These are phyloP conservation scores for Hypotaenidia philippensis DNA, from an alignment of 2,797 vertebrate genomes.

Conservation along the genomic window DNA sequence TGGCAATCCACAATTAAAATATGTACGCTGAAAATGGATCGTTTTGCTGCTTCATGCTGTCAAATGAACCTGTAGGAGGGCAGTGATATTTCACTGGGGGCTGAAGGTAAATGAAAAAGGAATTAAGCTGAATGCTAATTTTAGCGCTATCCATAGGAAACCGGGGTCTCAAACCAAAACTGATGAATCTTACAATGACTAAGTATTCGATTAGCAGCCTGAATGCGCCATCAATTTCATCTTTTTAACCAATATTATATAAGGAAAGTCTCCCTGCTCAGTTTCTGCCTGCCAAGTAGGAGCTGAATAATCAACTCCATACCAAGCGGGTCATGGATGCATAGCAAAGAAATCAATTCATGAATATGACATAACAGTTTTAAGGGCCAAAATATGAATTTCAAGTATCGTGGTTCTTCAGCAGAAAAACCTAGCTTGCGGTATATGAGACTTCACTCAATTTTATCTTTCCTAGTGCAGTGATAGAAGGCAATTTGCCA, in stretches of 20 bases:
- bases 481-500: background rate
- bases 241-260: background rate
- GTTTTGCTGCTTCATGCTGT: background rate
- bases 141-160: background rate
- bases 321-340: background rate
- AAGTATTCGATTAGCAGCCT: background rate
- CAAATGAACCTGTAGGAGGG: background rate
- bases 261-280: background rate
- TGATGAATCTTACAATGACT: background rate
- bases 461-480: background rate
- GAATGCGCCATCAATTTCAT: background rate
- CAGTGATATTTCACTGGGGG: background rate
- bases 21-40: background rate
- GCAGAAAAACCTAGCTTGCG: background rate
- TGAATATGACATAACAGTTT: background rate
- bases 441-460: background rate
- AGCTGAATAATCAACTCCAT: background rate
- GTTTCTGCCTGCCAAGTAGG: background rate
- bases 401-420: background rate
- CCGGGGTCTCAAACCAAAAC: background rate
- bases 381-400: background rate
- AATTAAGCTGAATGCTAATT: background rate
- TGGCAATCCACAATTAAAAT: background rate
- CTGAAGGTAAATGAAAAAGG: background rate
- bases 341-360: background rate